These are phyloP conservation scores for Petrophora chlorosata DNA, from an alignment of 2,888 invertebrate genomes.

Conservation along the genomic window DNA sequence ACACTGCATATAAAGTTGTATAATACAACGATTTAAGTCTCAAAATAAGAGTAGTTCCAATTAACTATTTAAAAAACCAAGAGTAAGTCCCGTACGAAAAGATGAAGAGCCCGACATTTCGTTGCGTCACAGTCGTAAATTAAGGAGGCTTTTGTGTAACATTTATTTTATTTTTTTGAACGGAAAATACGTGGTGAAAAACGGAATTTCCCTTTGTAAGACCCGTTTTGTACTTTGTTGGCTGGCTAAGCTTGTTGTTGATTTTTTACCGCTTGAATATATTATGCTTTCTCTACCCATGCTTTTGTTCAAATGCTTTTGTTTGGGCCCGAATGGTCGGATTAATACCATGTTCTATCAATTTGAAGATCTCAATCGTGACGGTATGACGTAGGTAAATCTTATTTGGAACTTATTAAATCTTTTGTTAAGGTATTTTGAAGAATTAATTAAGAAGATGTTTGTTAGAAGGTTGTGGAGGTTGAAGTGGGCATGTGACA, in stretches of 20 bases:
- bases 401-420: too few species aligned
- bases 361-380: too few species aligned
- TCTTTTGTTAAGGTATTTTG: too few species aligned
- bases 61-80: slow-evolving; percentile 12
- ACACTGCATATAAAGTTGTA: too few species aligned
- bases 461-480: too few species aligned
- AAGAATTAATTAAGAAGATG: too few species aligned
- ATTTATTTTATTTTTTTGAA: slow-evolving; percentile 26
- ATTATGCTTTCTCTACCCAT: background rate
- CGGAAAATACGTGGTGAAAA: slow-evolving; percentile 35
- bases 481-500: too few species aligned
- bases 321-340: background rate
- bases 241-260: slow-evolving; percentile 21
- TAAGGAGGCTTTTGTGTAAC: slow-evolving; percentile 28
- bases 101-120: slow-evolving; percentile 23
- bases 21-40: background rate
- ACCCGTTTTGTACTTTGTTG: slow-evolving; percentile 22
- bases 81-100: slow-evolving; percentile 16
- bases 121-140: slow-evolving; percentile 27
- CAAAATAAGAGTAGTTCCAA: background rate
- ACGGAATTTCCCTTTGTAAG: slow-evolving; percentile 27
- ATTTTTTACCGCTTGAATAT: slow-evolving; percentile 19
- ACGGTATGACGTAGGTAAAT: too few species aligned
- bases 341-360: background rate
- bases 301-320: background rate